phyloP scores from a whole-genome alignment of 1,140 invertebrate species.

The Microplitis mediator region DNA sequence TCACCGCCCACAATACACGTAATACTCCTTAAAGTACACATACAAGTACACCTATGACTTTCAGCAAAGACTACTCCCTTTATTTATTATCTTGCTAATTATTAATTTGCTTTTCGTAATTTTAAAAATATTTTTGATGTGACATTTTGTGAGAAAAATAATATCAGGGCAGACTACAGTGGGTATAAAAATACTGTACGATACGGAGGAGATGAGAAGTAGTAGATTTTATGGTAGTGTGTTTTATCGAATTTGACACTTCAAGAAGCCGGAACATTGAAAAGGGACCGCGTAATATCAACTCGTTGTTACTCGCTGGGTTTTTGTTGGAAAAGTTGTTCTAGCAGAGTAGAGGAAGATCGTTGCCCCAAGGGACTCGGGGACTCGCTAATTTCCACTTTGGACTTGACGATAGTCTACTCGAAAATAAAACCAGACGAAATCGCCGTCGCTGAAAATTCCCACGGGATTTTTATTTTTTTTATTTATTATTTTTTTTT shows the following conservation, averaged over 20 bases:
- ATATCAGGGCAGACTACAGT: too few relatives aligned
- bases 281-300: conserved; percentile 57
- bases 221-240: conserved; percentile 20
- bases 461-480: conserved; percentile 14
- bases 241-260: conserved; percentile 63
- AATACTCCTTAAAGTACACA: neutral
- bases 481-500: neutral
- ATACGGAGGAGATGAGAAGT: conserved; percentile 8
- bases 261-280: conserved; percentile 61
- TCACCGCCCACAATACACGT: conserved; percentile 11
- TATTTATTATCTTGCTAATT: conserved; percentile 19
- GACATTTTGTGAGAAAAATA: too few relatives aligned
- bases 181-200: conserved; percentile 4
- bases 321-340: too few relatives aligned
- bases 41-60: neutral
- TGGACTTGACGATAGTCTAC: conserved; percentile 33
- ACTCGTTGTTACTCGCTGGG: conserved; percentile 20
- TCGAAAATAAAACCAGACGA: conserved; percentile 23
- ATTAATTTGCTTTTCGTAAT: neutral
- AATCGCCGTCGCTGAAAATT: conserved; percentile 13
- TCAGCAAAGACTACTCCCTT: neutral
- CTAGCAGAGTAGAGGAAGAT: conserved; percentile 29
- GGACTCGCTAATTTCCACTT: conserved; percentile 56
- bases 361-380: conserved; percentile 51
- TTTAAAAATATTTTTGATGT: too few relatives aligned